Conservation (phyloP, 2,888 invertebrate genomes). For the Pheosia tremula region DNA sequence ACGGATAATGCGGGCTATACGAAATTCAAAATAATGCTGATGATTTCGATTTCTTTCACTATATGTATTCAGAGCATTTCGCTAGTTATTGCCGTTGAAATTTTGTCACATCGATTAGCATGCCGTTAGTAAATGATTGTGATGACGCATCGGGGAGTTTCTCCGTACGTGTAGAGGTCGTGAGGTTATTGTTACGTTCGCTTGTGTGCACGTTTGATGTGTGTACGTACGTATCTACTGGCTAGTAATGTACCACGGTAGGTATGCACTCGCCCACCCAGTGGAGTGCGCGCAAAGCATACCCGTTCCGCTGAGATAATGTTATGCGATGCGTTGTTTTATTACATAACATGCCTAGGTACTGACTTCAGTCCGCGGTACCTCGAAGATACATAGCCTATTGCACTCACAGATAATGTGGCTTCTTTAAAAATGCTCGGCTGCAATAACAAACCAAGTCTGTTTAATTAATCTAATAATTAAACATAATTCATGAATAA, state of each 20-base stretch:
- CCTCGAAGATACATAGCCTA: no score
- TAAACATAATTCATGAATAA: no score
- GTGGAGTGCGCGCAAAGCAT: not conserved
- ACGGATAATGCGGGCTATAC: no score
- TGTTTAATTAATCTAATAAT: no score
- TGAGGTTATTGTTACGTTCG: constrained; percentile 9
- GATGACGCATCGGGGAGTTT: constrained; percentile 21
- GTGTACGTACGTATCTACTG: not conserved
- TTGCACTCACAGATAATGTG: no score
- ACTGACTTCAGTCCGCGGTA: no score
- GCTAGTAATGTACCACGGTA: not conserved
- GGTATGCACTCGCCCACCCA: not conserved
- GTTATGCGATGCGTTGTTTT: not conserved
- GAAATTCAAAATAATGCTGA: no score
- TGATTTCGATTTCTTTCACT: no score
- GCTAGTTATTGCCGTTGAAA: no score
- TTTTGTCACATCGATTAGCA: not conserved
- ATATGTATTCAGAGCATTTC: no score
- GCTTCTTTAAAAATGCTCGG: no score
- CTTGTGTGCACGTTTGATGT: constrained; percentile 3
- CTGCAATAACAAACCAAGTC: no score
- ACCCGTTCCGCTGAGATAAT: not conserved
- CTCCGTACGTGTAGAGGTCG: constrained; percentile 24
- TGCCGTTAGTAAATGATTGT: not conserved
- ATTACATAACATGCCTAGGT: not conserved